phyloP scores from a whole-genome alignment of 2,797 vertebrate genomes.

The Anas acuta region DNA sequence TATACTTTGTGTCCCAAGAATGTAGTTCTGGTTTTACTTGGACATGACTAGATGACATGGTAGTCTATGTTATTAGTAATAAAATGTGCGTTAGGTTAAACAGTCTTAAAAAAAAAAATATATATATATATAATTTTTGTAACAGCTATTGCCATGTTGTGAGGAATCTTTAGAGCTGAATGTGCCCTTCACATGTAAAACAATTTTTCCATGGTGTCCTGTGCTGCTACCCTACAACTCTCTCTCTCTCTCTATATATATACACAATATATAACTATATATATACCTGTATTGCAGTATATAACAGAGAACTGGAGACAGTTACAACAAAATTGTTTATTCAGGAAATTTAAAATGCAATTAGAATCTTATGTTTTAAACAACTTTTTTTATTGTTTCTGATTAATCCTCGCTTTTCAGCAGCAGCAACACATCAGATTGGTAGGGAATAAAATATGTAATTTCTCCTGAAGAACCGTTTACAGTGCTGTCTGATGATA shows the following conservation, averaged over 20 bases:
- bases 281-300: too few relatives aligned
- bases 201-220: background rate
- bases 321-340: background rate
- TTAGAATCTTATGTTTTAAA: background rate
- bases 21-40: background rate
- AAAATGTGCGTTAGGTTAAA: background rate
- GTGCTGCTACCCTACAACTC: background rate
- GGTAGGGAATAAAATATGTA: background rate
- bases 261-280: too few relatives aligned
- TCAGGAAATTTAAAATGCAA: background rate
- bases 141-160: background rate
- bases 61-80: background rate
- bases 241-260: too few relatives aligned
- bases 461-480: background rate
- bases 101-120: background rate
- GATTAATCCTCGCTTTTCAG: background rate
- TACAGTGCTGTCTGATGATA: background rate
- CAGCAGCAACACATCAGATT: background rate
- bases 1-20: background rate
- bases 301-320: background rate
- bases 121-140: background rate
- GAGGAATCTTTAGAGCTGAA: background rate
- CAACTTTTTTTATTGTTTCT: background rate
- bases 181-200: background rate
- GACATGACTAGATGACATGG: background rate